phyloP scores from a whole-genome alignment of 2,888 invertebrate species.

The Prosapia bicincta region DNA sequence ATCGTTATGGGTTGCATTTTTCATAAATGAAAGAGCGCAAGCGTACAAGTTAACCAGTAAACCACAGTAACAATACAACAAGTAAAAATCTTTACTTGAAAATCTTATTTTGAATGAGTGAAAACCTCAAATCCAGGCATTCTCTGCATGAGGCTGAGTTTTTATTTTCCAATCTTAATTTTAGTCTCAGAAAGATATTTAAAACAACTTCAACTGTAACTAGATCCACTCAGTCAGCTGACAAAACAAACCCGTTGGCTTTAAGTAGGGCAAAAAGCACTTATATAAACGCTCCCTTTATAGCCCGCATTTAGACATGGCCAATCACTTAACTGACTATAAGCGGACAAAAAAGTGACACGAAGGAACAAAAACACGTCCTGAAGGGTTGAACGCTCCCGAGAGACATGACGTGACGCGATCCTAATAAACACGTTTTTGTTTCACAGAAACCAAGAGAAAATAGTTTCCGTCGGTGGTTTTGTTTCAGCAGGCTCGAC shows the following conservation, averaged over 20 bases:
- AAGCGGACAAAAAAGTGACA: background rate
- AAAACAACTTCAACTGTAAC: too few relatives aligned
- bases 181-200: too few relatives aligned
- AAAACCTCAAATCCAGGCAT: too few relatives aligned
- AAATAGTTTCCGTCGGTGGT: background rate
- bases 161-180: too few relatives aligned
- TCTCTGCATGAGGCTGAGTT: too few relatives aligned
- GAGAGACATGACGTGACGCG: background rate
- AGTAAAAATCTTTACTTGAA: too few relatives aligned
- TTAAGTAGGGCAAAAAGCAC: background rate
- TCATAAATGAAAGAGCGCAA: too few relatives aligned
- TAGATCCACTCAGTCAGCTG: too few relatives aligned
- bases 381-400: background rate
- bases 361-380: background rate
- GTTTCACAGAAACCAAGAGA: background rate
- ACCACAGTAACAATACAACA: too few relatives aligned
- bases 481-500: background rate
- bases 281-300: background rate
- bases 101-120: too few relatives aligned
- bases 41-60: too few relatives aligned
- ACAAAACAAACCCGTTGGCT: background rate
- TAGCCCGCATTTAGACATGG: background rate
- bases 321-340: background rate
- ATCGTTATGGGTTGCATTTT: too few relatives aligned
- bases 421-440: background rate